Conservation (phyloP, 2,797 vertebrate species). For the Psittacula echo region DNA sequence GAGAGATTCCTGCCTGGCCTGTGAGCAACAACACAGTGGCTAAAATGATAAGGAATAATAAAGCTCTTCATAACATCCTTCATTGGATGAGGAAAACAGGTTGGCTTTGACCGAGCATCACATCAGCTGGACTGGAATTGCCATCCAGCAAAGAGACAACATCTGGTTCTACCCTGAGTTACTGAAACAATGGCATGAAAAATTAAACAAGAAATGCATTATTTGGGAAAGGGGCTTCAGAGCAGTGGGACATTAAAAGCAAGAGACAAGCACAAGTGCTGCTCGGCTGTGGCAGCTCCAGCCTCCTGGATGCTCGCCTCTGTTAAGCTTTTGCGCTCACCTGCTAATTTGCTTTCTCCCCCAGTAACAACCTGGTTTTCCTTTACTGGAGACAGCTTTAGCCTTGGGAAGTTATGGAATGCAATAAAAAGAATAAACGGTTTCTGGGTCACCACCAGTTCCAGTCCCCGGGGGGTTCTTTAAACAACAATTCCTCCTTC, state of each 20-base stretch:
- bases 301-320: not conserved
- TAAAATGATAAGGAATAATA: not conserved
- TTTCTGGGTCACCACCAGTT: slow-evolving; percentile 77
- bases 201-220: not conserved
- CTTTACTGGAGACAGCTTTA: slow-evolving; percentile 31
- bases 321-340: not conserved
- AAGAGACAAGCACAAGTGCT: not conserved
- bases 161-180: not conserved
- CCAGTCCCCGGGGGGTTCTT: slow-evolving; percentile 48
- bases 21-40: not conserved
- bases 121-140: not conserved
- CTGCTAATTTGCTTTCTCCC: slow-evolving; percentile 28
- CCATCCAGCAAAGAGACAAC: not conserved
- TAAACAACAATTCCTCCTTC: slow-evolving; percentile 69
- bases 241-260: not conserved
- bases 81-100: not conserved
- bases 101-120: not conserved
- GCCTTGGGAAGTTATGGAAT: slow-evolving; percentile 65
- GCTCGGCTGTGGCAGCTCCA: not conserved
- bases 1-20: not conserved
- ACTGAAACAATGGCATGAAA: not conserved
- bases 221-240: not conserved
- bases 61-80: not conserved
- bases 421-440: slow-evolving; percentile 72
- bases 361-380: slow-evolving; percentile 38